Evolutionary conservation across 2,113 vertebrate genomes (phyloP), one percentile per base, ranked within the genome.

Genomic region (Numenius arquata): DNA sequence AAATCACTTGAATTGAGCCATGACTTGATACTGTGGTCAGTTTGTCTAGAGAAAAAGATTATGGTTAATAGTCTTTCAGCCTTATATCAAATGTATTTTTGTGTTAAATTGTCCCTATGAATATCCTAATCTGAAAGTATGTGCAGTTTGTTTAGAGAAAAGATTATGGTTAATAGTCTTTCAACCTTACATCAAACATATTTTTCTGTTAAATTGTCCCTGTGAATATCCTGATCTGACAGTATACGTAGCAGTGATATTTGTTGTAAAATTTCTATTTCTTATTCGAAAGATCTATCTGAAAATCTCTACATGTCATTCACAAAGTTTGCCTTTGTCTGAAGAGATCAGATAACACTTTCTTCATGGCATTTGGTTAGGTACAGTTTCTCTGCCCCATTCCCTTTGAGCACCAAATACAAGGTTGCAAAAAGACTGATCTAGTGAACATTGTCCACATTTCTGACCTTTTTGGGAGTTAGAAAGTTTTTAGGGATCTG

Each of bases 401-500:
- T 55, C 34, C 26, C 8, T 11, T 58, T 72, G 32, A 71, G 41
- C 55, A 36, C 8, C 9, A 8, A 59, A 29, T 10, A 15, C 8
- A 50, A 40, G 34, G 19, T 34, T 67, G 36, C 22, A 18, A 56
- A 55, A n/a, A 22, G 25, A 19, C 12, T 67, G 4, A 27, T 47
- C 25, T 47, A 15, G 5, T 0, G 5, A 15, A 5, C 8, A 1
- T 26, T 62, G 36, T 41, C 20, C 17, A 8, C 6, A 6, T 4
- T 5, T 30, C 52, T 53, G 27, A 9, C 13, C 4, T 58, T 18
- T 47, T 29, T 19, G 38, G 34, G 65, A 18, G 25, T 48, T 23
- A 48, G 45, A 12, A n/a, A 48, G 20, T 4, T 50, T 86, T 63
- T 13, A 38, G 27, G 19, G 2, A 3, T 34, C 23, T 92, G 9